Conservation (phyloP, 2,888 invertebrate species). For the Petrolisthes cinctipes region DNA sequence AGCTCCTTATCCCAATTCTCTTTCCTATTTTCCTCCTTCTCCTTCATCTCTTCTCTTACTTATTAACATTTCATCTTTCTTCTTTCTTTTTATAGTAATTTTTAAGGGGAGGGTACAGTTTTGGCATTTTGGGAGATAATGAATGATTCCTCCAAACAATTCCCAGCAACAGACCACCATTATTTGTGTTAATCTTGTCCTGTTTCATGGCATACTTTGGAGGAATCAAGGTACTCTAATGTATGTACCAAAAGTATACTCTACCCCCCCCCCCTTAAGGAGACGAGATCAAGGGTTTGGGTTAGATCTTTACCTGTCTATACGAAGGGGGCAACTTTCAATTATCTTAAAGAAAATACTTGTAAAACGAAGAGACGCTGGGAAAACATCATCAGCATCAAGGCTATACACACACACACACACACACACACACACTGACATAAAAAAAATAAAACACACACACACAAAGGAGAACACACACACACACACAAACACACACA, state of each 20-base stretch:
- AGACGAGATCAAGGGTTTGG: not conserved
- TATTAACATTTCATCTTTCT: not conserved
- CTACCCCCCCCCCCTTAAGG: too few species aligned
- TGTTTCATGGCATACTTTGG: too few species aligned
- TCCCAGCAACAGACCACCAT: too few species aligned
- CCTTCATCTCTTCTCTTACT: not conserved
- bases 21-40: not conserved
- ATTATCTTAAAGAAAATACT: too few species aligned
- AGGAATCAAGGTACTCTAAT: too few species aligned
- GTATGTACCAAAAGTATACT: too few species aligned
- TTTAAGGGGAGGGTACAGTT: too few species aligned
- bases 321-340: too few species aligned
- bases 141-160: too few species aligned
- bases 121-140: too few species aligned
- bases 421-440: slow-evolving; percentile 15
- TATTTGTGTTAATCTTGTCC: too few species aligned
- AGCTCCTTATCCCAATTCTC: not conserved
- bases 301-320: not conserved
- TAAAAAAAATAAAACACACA: not conserved
- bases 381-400: not conserved
- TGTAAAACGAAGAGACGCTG: too few species aligned
- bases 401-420: not conserved
- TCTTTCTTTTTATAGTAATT: not conserved
- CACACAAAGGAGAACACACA: not conserved
- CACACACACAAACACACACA: not conserved